Evolutionary conservation across 2,888 invertebrate genomes (phyloP).

Genomic region (Oxycera nigricornis): DNA sequence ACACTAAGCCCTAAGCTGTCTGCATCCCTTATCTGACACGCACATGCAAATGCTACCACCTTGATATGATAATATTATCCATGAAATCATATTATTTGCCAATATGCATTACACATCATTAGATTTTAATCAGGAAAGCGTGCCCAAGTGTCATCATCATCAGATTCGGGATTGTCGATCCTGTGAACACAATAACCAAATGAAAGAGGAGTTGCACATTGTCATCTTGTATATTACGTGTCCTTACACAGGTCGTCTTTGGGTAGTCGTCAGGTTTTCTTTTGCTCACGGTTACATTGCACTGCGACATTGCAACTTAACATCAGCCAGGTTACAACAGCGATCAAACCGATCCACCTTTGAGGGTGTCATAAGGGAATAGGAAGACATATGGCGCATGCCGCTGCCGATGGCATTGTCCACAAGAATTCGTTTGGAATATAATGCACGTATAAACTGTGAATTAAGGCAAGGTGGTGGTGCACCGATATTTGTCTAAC

Average conservation of each 20-base stretch:
- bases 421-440: not conserved
- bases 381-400: slow-evolving; percentile 33
- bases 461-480: not conserved
- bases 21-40: not conserved
- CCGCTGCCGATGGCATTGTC: not conserved
- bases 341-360: slow-evolving; percentile 4
- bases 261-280: not conserved
- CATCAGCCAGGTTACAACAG: not conserved
- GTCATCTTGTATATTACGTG: not conserved
- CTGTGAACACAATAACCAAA: not conserved
- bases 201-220: not conserved
- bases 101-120: slow-evolving; percentile 23
- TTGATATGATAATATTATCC: not conserved
- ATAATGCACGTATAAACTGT: not conserved
- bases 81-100: slow-evolving; percentile 21
- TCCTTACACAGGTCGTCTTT: not conserved
- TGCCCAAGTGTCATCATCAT: slow-evolving; percentile 37
- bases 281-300: not conserved
- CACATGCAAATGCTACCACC: not conserved
- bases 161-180: not conserved
- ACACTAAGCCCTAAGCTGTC: not conserved
- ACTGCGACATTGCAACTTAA: not conserved
- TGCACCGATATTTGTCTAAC: not conserved
- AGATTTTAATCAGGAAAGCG: slow-evolving; percentile 32
- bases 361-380: not conserved